A percentile compares a stretch with the other conserved stretches of the same genome.
Evolutionary conservation across 2,113 vertebrate species (phyloP).

Genomic region (Apistogramma diplotaenia): DNA sequence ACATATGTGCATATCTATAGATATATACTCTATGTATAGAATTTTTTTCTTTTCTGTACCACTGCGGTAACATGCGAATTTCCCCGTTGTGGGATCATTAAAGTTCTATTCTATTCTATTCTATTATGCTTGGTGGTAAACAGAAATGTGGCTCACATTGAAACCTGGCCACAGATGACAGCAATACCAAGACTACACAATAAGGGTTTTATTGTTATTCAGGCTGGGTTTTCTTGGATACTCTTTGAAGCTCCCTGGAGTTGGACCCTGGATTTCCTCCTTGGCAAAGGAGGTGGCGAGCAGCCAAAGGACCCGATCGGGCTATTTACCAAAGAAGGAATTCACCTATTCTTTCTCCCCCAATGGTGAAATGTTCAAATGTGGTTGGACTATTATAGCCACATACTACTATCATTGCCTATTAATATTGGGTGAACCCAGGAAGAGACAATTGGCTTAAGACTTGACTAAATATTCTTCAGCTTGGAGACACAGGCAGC

Average conservation of each 20-base stretch:
- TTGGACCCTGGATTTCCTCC: neutral
- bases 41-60: too few relatives aligned
- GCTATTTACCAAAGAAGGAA: neutral
- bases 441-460: neutral
- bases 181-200: rapidly evolving
- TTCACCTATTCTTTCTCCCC: neutral
- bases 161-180: slow-evolving; percentile 7
- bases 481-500: neutral
- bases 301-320: neutral
- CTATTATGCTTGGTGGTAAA: neutral
- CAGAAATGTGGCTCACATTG: neutral
- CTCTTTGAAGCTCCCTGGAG: neutral
- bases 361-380: neutral
- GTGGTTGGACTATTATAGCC: neutral
- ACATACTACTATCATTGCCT: neutral
- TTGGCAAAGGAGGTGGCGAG: neutral
- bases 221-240: neutral
- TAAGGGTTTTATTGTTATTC: neutral
- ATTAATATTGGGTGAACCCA: neutral
- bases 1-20: too few relatives aligned
- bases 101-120: too few relatives aligned
- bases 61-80: too few relatives aligned
- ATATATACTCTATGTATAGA: too few relatives aligned
- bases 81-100: too few relatives aligned
- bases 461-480: neutral